These are phyloP conservation scores for Erithacus rubecula DNA, from an alignment of 2,797 vertebrate species.

Conservation along the genomic window DNA sequence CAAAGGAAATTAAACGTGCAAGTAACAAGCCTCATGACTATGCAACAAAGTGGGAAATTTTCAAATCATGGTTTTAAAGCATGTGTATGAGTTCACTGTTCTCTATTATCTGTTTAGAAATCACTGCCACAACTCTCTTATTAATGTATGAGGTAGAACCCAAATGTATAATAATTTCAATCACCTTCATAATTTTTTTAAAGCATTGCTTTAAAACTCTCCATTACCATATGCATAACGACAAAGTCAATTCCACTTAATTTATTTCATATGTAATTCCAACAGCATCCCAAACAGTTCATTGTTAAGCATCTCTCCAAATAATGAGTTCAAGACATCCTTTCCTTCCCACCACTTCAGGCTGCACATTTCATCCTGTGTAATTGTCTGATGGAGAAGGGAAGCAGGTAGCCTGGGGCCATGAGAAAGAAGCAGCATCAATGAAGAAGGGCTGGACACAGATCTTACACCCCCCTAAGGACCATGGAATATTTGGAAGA, in stretches of 20 bases:
- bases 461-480: not conserved
- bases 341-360: not conserved
- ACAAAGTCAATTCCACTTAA: conserved; percentile 42
- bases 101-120: conserved; percentile 58
- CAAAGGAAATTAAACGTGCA: conserved; percentile 34
- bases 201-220: conserved; percentile 28
- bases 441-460: not conserved
- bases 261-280: conserved; percentile 38
- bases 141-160: conserved; percentile 52
- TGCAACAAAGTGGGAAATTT: conserved; percentile 54
- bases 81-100: not conserved
- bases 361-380: not conserved
- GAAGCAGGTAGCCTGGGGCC: not conserved
- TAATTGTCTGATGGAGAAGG: not conserved
- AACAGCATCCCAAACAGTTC: conserved; percentile 40
- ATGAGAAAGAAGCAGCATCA: not conserved
- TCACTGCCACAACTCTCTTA: conserved; percentile 38
- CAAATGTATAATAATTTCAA: conserved; percentile 65
- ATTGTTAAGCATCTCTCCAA: conserved; percentile 16
- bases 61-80: not conserved
- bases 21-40: conserved; percentile 33
- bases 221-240: conserved; percentile 29
- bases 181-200: conserved; percentile 48
- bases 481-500: not conserved
- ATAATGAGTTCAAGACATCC: conserved; percentile 22